These are phyloP conservation scores for Cyclophora punctaria DNA, from an alignment of 2,888 invertebrate species.

Conservation along the genomic window DNA sequence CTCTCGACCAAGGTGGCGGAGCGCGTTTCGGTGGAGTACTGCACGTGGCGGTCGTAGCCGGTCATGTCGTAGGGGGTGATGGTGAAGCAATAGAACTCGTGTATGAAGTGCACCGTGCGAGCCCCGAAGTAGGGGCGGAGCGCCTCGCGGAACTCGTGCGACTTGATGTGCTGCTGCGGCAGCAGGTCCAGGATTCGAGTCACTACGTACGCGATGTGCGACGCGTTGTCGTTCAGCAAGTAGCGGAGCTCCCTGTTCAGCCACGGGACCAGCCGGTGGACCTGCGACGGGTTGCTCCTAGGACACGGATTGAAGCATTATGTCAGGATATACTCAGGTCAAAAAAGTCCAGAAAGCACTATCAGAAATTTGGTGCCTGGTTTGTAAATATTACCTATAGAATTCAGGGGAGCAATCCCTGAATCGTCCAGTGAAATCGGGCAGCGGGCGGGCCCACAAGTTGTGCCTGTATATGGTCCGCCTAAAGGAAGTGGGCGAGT, in stretches of 20 bases:
- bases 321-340: too few species aligned
- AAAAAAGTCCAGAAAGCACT: too few species aligned
- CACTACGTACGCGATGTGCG: conserved; percentile 79
- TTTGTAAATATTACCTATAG: conserved; percentile 75
- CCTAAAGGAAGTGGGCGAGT: conserved; percentile 70
- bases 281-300: conserved; percentile 85
- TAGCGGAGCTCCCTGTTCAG: conserved; percentile 89
- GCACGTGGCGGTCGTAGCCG: conserved; percentile 83
- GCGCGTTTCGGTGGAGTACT: conserved; percentile 76
- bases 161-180: conserved; percentile 78
- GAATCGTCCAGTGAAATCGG: conserved; percentile 81
- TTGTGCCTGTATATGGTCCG: conserved; percentile 84
- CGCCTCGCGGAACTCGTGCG: conserved; percentile 81
- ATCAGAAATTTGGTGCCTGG: background rate
- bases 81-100: conserved; percentile 91
- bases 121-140: conserved; percentile 81
- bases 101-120: conserved; percentile 89
- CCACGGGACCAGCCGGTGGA: conserved; percentile 91
- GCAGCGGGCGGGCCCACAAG: conserved; percentile 82
- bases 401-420: conserved; percentile 84
- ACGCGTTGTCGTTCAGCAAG: conserved; percentile 78
- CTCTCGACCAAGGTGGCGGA: conserved; percentile 75
- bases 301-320: background rate
- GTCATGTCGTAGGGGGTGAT: conserved; percentile 90
- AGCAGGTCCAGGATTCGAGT: conserved; percentile 81